These are phyloP conservation scores for Lasioglossum vierecki DNA, from an alignment of 2,888 invertebrate genomes.

Conservation along the genomic window DNA sequence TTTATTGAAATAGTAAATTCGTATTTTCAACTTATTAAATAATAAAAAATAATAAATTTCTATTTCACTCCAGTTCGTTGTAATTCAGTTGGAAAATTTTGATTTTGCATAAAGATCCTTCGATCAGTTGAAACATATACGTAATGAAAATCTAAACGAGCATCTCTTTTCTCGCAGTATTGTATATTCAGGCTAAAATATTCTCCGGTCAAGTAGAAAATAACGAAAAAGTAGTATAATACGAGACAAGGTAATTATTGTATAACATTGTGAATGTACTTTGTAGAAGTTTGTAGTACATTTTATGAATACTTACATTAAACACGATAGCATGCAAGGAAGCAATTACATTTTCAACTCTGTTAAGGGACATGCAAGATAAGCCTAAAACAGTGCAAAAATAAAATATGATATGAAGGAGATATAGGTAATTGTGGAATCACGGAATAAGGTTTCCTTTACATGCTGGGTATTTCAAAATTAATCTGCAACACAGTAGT, in stretches of 20 bases:
- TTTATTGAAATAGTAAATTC: too few species aligned
- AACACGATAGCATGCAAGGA: background rate
- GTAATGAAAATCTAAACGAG: background rate
- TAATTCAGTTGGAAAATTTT: too few species aligned
- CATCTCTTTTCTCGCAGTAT: background rate
- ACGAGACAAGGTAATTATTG: background rate
- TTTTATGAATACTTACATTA: slow-evolving; percentile 5
- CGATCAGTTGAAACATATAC: background rate
- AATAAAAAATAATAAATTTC: too few species aligned
- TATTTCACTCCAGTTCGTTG: too few species aligned
- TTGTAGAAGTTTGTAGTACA: background rate
- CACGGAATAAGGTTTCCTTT: background rate
- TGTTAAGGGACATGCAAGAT: slow-evolving; percentile 10
- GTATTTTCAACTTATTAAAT: too few species aligned
- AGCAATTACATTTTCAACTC: slow-evolving; percentile 9
- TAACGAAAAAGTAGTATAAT: background rate
- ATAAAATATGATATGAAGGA: slow-evolving; percentile 7
- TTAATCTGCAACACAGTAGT: background rate
- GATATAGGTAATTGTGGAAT: background rate
- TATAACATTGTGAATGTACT: background rate
- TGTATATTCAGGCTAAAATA: background rate
- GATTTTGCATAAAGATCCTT: too few species aligned
- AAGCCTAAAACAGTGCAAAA: background rate
- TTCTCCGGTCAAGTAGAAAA: background rate
- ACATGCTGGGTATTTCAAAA: background rate